Evolutionary conservation across 2,888 invertebrate species (phyloP).

Genomic region (Drosophila prostipennis): DNA sequence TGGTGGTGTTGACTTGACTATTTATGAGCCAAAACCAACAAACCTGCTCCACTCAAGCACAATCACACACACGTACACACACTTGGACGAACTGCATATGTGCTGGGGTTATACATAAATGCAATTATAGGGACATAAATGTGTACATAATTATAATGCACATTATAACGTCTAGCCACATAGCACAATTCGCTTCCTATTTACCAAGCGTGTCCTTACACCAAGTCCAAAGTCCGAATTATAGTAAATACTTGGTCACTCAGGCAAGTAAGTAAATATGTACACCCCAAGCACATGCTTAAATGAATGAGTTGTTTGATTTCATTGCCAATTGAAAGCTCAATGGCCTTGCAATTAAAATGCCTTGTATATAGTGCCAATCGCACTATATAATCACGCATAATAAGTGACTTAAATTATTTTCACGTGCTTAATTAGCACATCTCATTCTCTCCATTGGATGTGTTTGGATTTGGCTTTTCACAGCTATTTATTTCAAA

Average conservation of each 20-base stretch:
- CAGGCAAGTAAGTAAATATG: constrained; percentile 25
- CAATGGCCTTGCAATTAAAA: constrained; percentile 52
- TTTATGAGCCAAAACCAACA: constrained; percentile 57
- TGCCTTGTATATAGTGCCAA: constrained; percentile 6
- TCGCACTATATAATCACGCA: not conserved
- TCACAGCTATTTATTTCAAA: not conserved
- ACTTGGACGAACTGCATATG: constrained; percentile 1
- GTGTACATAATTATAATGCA: constrained; percentile 63
- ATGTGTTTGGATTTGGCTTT: not conserved
- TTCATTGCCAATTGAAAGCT: constrained; percentile 49
- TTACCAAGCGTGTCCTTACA: constrained; percentile 24
- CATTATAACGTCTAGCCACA: constrained; percentile 69
- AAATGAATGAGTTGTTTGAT: constrained; percentile 47
- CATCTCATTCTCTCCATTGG: not conserved
- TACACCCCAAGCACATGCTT: constrained; percentile 7
- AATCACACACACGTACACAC: constrained; percentile 6
- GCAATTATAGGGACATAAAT: constrained; percentile 28
- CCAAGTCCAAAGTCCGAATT: constrained; percentile 29
- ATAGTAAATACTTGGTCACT: constrained; percentile 35
- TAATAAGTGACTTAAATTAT: constrained; percentile 14
- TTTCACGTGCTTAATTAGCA: constrained; percentile 16
- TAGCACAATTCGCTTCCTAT: constrained; percentile 39
- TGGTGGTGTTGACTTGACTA: constrained; percentile 46
- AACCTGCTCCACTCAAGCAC: constrained; percentile 28
- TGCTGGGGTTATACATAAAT: constrained; percentile 15